phyloP scores from a whole-genome alignment of 2,888 invertebrate genomes.

The Dendrolimus pini region DNA sequence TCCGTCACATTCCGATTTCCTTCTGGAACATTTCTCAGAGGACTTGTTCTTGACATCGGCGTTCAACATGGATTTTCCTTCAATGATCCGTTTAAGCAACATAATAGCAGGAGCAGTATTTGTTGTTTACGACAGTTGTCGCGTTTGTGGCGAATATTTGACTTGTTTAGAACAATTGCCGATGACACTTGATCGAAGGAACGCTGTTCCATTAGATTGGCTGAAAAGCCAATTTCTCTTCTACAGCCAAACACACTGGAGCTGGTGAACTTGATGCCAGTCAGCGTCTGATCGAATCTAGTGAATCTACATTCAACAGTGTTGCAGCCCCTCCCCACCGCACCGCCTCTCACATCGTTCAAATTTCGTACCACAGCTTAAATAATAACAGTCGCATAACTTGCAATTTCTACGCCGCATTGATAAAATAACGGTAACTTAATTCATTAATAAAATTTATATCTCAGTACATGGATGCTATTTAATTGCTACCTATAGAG shows the following conservation, averaged over 20 bases:
- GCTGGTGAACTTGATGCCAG: slow-evolving; percentile 19
- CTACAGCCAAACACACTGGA: slow-evolving; percentile 59
- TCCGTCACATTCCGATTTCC: slow-evolving; percentile 65
- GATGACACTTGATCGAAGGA: slow-evolving; percentile 54
- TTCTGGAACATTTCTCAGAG: slow-evolving; percentile 66
- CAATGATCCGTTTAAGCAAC: slow-evolving; percentile 76
- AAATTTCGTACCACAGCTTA: slow-evolving; percentile 40
- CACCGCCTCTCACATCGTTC: slow-evolving; percentile 16
- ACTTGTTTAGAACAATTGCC: slow-evolving; percentile 54
- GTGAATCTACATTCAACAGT: slow-evolving; percentile 18
- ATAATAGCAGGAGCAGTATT: slow-evolving; percentile 68
- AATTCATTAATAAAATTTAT: neutral
- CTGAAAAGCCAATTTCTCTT: slow-evolving; percentile 59
- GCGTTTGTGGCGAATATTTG: slow-evolving; percentile 65
- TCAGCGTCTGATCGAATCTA: slow-evolving; percentile 33
- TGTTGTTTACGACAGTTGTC: slow-evolving; percentile 69
- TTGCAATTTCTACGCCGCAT: too few relatives aligned
- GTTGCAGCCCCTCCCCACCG: slow-evolving; percentile 17
- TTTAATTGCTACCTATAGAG: neutral
- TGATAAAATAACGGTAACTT: too few relatives aligned
- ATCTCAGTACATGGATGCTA: neutral
- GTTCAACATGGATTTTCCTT: slow-evolving; percentile 75
- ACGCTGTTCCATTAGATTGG: slow-evolving; percentile 74
- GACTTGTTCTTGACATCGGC: slow-evolving; percentile 43
- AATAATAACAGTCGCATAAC: slow-evolving; percentile 10